Evolutionary conservation across 2,888 invertebrate genomes (phyloP).

Genomic region (Trichopoda pennipes): DNA sequence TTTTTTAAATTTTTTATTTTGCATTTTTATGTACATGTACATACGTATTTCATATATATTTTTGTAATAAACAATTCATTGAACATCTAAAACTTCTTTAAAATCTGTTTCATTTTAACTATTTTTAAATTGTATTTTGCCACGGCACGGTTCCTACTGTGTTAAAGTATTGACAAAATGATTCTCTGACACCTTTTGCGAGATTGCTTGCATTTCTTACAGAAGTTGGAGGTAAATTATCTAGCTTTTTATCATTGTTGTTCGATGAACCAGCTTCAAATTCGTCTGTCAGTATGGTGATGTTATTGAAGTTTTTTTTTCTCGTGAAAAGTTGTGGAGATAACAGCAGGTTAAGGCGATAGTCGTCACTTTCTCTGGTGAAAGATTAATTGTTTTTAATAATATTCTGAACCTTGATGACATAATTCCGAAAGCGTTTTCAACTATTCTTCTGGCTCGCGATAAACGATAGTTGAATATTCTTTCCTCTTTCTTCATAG

Average conservation of each 20-base stretch:
- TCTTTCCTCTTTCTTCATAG: background rate
- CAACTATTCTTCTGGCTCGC: background rate
- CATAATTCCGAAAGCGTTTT: slow-evolving; percentile 5
- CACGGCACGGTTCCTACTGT: background rate
- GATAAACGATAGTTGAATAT: background rate
- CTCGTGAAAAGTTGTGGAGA: slow-evolving; percentile 7
- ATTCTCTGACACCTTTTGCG: background rate
- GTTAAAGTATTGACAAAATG: background rate
- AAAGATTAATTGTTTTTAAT: background rate
- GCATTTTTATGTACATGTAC: no score
- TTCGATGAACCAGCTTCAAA: background rate
- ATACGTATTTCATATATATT: no score
- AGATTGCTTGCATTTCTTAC: background rate
- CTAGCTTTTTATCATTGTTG: background rate
- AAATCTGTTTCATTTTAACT: no score
- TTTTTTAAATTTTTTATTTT: no score
- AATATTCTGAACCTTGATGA: background rate
- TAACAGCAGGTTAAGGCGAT: background rate
- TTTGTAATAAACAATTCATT: no score
- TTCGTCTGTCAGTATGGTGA: background rate
- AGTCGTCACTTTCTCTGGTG: background rate
- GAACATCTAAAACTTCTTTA: no score
- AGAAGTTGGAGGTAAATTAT: background rate
- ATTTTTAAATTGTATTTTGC: background rate
- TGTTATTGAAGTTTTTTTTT: no score